Percentiles rank a stretch among this genome's conserved stretches.
Conservation (phyloP, 2,888 invertebrate species). For the Drosophila helvetica region DNA sequence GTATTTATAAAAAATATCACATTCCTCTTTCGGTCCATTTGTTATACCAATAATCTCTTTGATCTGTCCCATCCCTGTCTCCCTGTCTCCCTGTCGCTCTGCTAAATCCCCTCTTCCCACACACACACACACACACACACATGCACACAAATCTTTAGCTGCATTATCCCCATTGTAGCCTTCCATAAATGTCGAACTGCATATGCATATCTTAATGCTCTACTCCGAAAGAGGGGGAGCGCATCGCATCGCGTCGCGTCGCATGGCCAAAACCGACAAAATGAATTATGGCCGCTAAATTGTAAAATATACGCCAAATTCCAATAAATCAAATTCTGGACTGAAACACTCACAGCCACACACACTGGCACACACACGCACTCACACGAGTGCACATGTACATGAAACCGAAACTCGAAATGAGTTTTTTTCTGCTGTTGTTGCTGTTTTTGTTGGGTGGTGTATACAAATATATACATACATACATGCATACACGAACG, state of each 20-base stretch:
- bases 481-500: slow-evolving; percentile 16
- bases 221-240: slow-evolving; percentile 45
- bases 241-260: slow-evolving; percentile 35
- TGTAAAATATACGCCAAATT: slow-evolving; percentile 78
- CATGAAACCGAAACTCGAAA: slow-evolving; percentile 53
- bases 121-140: slow-evolving; percentile 21
- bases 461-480: slow-evolving; percentile 59
- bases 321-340: slow-evolving; percentile 72
- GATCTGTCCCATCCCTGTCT: slow-evolving; percentile 12
- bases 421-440: slow-evolving; percentile 57
- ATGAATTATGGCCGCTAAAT: slow-evolving; percentile 79
- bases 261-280: slow-evolving; percentile 68
- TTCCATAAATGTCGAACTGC: slow-evolving; percentile 48
- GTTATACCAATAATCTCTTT: slow-evolving; percentile 15
- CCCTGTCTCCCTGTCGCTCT: too few relatives aligned
- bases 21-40: slow-evolving; percentile 1
- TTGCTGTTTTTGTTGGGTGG: slow-evolving; percentile 24
- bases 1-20: background rate
- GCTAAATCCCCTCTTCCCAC: slow-evolving; percentile 1
- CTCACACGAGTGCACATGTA: background rate
- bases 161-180: slow-evolving; percentile 29
- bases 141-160: slow-evolving; percentile 29
- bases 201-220: slow-evolving; percentile 57
- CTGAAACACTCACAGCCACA: slow-evolving; percentile 17
- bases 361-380: slow-evolving; percentile 18